Percentiles rank a stretch among this genome's conserved stretches.
phyloP scores from a whole-genome alignment of 2,888 invertebrate species.

The Eudemis profundana region DNA sequence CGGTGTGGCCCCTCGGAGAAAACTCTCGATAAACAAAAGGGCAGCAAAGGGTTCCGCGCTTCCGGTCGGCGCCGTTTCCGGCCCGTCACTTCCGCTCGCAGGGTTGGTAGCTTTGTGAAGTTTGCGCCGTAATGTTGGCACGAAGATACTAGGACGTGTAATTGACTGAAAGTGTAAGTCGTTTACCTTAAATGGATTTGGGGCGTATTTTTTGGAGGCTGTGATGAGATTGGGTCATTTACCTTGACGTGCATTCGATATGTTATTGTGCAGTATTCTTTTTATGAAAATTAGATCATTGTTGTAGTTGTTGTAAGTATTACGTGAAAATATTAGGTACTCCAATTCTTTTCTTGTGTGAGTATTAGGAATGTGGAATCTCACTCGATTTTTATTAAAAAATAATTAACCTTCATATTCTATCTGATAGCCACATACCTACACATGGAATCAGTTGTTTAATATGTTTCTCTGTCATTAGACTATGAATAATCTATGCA shows the following conservation, averaged over 20 bases:
- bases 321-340: too few relatives aligned
- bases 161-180: slow-evolving; percentile 36
- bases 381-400: too few relatives aligned
- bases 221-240: background rate
- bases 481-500: too few relatives aligned
- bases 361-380: too few relatives aligned
- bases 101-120: slow-evolving; percentile 35
- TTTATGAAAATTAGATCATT: too few relatives aligned
- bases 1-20: slow-evolving; percentile 35
- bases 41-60: slow-evolving; percentile 46
- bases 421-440: too few relatives aligned
- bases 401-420: too few relatives aligned
- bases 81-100: slow-evolving; percentile 41
- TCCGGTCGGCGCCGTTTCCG: slow-evolving; percentile 48
- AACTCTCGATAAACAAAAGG: slow-evolving; percentile 47
- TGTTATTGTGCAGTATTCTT: too few relatives aligned
- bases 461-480: too few relatives aligned
- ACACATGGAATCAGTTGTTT: too few relatives aligned
- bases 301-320: too few relatives aligned
- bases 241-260: background rate
- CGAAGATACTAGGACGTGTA: slow-evolving; percentile 15
- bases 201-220: slow-evolving; percentile 10
- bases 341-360: too few relatives aligned
- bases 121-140: slow-evolving; percentile 29
- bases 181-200: slow-evolving; percentile 27